phyloP scores from a whole-genome alignment of 2,113 vertebrate species.

The Noctilio leporinus region DNA sequence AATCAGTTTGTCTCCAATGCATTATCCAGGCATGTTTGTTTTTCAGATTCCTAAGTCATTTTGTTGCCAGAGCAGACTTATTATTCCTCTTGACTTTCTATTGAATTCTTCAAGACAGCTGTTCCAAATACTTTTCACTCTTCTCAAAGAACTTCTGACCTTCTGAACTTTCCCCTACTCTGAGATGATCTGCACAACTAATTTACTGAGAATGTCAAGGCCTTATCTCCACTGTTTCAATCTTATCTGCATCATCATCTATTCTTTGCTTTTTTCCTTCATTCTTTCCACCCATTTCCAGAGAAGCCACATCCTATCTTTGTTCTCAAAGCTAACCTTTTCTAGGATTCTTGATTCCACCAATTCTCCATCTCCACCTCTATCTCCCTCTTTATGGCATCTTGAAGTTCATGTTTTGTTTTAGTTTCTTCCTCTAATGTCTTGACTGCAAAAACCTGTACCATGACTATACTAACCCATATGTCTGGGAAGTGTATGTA shows the following conservation, averaged over 20 bases:
- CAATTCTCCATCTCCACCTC: not conserved
- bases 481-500: not conserved
- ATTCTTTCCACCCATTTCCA: not conserved
- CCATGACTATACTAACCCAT: not conserved
- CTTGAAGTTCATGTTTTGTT: not conserved
- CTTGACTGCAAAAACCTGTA: not conserved
- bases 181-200: not conserved
- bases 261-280: not conserved
- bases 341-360: not conserved
- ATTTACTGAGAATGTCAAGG: not conserved
- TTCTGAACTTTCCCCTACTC: not conserved
- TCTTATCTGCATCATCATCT: not conserved
- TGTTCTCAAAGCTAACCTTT: not conserved
- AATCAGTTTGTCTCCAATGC: not conserved
- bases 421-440: not conserved
- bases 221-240: not conserved
- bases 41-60: constrained; percentile 1
- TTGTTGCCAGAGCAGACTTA: not conserved
- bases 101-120: not conserved
- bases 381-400: not conserved
- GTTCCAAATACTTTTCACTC: not conserved
- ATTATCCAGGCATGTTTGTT: constrained; percentile 9
- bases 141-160: not conserved
- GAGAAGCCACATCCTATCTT: not conserved
- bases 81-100: not conserved